Evolutionary conservation across 2,113 vertebrate genomes (phyloP), one percentile per base, ranked within the genome.

Genomic region (Phalacrocorax carbo): DNA sequence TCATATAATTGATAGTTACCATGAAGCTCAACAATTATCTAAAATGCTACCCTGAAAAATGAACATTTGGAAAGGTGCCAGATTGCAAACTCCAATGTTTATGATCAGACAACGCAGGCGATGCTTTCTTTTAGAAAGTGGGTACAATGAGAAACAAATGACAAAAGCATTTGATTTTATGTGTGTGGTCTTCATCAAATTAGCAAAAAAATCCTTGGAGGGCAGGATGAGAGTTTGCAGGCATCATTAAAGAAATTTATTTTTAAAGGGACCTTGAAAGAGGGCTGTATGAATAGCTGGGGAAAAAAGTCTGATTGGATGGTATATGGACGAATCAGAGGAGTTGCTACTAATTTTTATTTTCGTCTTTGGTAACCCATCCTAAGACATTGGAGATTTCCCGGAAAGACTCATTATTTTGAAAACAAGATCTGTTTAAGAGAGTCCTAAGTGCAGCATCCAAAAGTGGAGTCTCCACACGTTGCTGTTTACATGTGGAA

Each of bases 161-260:
- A 97, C 96, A 95, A 95, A 96, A 96, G 96, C 75, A 42, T 88
- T 92, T 95, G 71, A 88, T 96, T 95, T 96, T n/a, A 83, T 68
- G 92, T 94, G 93, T 95, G 96, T 96, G 95, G 94, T 96, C 96
- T 95, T 93, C 92, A 90, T 73, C 90, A 96, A 94, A 90, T 94
- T 83, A 86, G 70, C 7, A 65, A 88, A 91, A 91, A 95, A 92
- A 38, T 40, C 52, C 78, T 87, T 4, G 6, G 54, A 11, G 9
- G 46, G 79, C 60, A 71, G 48, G 58, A 89, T 54, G 62, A 62
- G 64, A 66, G 86, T 86, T 88, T 81, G 68, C 48, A 71, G 91
- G 93, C 85, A 95, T 82, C 88, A 75, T 86, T 88, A 78, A 88
- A 90, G 86, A 88, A 96, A 88, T 86, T 49, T 87, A 93, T 93